Base-by-base conservation (phyloP, 2,888 invertebrate genomes). In the Enchytraeus crypticus region DNA sequence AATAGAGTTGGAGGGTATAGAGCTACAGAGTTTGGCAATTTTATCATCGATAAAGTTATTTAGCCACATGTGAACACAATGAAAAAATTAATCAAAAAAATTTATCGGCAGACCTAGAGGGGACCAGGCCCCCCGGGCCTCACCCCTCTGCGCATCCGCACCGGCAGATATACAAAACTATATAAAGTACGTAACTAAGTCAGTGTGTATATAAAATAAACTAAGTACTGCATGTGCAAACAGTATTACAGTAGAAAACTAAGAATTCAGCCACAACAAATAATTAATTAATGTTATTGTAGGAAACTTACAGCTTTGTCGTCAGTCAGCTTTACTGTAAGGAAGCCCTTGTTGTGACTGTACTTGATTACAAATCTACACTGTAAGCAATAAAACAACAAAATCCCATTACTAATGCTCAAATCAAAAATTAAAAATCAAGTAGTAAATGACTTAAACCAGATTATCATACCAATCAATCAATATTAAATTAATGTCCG, bases 241-340 rank as follows among this genome's bases (percentile, higher is more conserved):
- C 5, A 57, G 26, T 23, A 54, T 11, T 34, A 30, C 21, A 23
- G 26, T 21, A 4, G 29, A 5, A 21, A 54, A 8, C 18, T 5
- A 34, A 14, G 34, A 21, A 29, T 54, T 34, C 23, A 32, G 23
- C 18, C 5, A 27, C 46, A 32, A 26, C 21, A 30, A 57, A 14
- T n/a, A 46, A 57, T 5, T 32, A 8, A n/a, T 46, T 3, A 23
- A n/a, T 34, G 23, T 5, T 46, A 27, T 23, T 18, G 21, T 8
- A 26, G n/a, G 32, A 5, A 18, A 64, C 67, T 62, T 54, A 67
- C 67, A n/a, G 89, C 88, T 73, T 85, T 84, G 80, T 97, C 88
- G 81, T 97, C 92, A 26, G 96, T 96, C 77, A 96, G 87, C 84
- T 96, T 97, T 46, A 96, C 83, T 72, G 87, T 80, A 72, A 96